Base-by-base conservation (phyloP, 2,113 vertebrate genomes). In the Narcine bancroftii region DNA sequence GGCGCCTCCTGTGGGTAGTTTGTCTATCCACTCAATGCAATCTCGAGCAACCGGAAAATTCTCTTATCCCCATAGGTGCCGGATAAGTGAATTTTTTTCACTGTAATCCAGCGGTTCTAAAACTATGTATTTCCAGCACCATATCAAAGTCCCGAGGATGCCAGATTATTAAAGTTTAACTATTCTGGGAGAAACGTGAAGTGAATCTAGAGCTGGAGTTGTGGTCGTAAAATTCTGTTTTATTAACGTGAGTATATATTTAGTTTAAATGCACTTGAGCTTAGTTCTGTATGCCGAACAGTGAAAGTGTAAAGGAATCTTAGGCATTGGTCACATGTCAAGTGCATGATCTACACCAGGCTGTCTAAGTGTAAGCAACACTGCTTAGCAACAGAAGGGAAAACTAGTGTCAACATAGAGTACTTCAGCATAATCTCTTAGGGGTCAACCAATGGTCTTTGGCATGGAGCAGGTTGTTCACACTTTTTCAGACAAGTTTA, bases 321-420 rank as follows among this genome's bases (percentile, higher is more conserved):
- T 19, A 56, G 56, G 53, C 53, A 36, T 17, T 87, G 33, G n/a
- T 56, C 53, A 87, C 81, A 87, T 87, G 81, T 87, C 81, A 87
- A 39, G 53, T 87, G 36, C 36, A 60, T 63, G 53, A 60, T 87
- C 53, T 36, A 33, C 56, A 56, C 53, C 53, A 36, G 79, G 56
- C 47, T 83, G 29, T n/a, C 53, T 87, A n/a, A 60, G 33, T 87
- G 81, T 87, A 56, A 87, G 6, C 81, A 33, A 39, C 33, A 24
- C n/a, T 87, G 81, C 81, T n/a, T 87, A 87, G 81, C 81, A 87
- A 87, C 81, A 87, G 33, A 24, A 60, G n/a, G 26, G 33, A 60
- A 60, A 60, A 87, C 81, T 87, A 33, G 60, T 36, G 81, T 87
- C 81, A 87, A 87, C 81, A 87, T 5, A 60, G 81, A 53, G 33